Evolutionary conservation across 2,888 invertebrate genomes (phyloP).

Genomic region (Amblyteles armatorius): DNA sequence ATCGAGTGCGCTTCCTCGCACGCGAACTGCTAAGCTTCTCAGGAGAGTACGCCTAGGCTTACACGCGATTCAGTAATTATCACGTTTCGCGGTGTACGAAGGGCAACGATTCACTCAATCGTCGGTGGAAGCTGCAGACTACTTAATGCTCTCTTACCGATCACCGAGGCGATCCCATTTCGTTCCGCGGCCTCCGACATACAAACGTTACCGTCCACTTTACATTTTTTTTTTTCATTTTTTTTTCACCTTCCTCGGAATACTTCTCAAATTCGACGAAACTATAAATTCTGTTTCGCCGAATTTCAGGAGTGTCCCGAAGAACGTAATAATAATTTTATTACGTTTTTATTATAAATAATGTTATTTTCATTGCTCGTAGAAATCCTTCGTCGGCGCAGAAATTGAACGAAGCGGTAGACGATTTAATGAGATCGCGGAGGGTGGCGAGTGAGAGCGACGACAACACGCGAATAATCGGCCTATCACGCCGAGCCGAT

Average conservation of each 20-base stretch:
- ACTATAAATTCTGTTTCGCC: no score
- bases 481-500: conserved; percentile 73
- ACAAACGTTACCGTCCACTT: no score
- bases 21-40: conserved; percentile 55
- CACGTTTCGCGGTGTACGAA: conserved; percentile 60
- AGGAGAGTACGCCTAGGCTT: conserved; percentile 36
- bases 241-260: no score
- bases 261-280: no score
- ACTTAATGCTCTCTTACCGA: conserved; percentile 40
- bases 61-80: conserved; percentile 76
- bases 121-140: conserved; percentile 66
- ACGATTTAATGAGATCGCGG: conserved; percentile 31
- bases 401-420: conserved; percentile 17
- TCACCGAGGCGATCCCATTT: background rate
- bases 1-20: conserved; percentile 29
- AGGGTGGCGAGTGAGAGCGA: conserved; percentile 49
- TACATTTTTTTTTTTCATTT: no score
- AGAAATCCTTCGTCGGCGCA: background rate
- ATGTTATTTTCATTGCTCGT: background rate
- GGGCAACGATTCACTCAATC: conserved; percentile 69
- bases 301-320: no score
- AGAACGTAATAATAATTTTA: no score
- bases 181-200: background rate
- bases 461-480: background rate
- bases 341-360: no score